These are phyloP conservation scores for Neelides folsomi DNA, from an alignment of 2,888 invertebrate species.

Conservation along the genomic window DNA sequence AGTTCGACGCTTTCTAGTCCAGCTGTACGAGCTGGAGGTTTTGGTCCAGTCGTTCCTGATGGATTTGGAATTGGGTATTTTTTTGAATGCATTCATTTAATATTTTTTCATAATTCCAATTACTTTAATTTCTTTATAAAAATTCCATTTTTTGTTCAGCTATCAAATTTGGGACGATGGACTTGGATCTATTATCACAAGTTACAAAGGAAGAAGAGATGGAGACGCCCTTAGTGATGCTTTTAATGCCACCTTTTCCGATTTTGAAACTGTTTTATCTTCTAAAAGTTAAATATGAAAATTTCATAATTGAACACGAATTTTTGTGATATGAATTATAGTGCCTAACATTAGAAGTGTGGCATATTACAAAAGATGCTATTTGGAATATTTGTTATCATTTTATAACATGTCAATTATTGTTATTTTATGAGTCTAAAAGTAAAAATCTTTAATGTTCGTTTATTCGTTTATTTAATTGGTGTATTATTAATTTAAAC, in stretches of 20 bases:
- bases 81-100: background rate
- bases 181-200: conserved; percentile 69
- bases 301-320: no score
- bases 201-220: conserved; percentile 57
- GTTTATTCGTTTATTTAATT: no score
- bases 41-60: conserved; percentile 80
- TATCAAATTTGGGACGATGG: conserved; percentile 73
- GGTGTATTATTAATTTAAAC: no score
- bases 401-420: no score
- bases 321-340: no score
- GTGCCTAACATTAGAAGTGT: no score
- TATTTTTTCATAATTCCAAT: background rate
- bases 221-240: conserved; percentile 58
- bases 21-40: conserved; percentile 73
- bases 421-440: no score
- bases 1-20: conserved; percentile 87
- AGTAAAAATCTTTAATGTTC: no score
- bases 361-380: no score
- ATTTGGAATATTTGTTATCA: no score
- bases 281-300: background rate
- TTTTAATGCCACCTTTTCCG: conserved; percentile 56
- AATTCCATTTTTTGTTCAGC: conserved; percentile 47
- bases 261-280: conserved; percentile 45
- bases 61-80: conserved; percentile 82
- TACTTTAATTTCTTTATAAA: background rate